Conservation (phyloP, 2,113 vertebrate genomes). For the Festucalex cinctus region DNA sequence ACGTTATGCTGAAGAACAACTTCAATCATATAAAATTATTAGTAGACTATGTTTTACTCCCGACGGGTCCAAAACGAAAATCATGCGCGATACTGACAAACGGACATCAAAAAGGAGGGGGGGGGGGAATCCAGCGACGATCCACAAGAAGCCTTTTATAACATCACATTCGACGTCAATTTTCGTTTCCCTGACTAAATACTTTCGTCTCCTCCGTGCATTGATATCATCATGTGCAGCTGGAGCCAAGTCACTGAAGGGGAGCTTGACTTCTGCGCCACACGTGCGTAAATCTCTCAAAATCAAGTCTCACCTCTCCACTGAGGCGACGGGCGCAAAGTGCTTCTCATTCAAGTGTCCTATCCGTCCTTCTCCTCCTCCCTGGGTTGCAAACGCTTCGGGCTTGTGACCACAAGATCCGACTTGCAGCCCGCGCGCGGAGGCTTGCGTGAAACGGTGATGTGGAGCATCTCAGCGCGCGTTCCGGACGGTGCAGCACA, state of each 20-base stretch:
- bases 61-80: conserved; percentile 8
- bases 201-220: conserved; percentile 24
- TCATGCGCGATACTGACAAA: conserved; percentile 13
- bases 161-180: conserved; percentile 13
- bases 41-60: conserved; percentile 18
- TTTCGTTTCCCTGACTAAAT: conserved; percentile 10
- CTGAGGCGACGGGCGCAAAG: conserved; percentile 21
- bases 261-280: conserved; percentile 39
- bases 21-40: not conserved
- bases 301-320: conserved; percentile 43
- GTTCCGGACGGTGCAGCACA: conserved; percentile 23
- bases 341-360: conserved; percentile 22
- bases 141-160: conserved; percentile 29
- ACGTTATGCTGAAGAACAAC: not conserved
- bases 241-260: conserved; percentile 43
- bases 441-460: conserved; percentile 25
- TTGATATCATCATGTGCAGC: conserved; percentile 31
- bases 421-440: conserved; percentile 22
- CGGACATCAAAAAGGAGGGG: not conserved
- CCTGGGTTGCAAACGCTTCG: conserved; percentile 7
- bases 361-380: conserved; percentile 7
- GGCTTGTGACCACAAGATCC: conserved; percentile 19
- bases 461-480: not conserved
- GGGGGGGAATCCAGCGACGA: conserved; percentile 31
- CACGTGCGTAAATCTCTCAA: conserved; percentile 40